Base-by-base conservation (phyloP, 2,888 invertebrate genomes). In the Gari tellinella region DNA sequence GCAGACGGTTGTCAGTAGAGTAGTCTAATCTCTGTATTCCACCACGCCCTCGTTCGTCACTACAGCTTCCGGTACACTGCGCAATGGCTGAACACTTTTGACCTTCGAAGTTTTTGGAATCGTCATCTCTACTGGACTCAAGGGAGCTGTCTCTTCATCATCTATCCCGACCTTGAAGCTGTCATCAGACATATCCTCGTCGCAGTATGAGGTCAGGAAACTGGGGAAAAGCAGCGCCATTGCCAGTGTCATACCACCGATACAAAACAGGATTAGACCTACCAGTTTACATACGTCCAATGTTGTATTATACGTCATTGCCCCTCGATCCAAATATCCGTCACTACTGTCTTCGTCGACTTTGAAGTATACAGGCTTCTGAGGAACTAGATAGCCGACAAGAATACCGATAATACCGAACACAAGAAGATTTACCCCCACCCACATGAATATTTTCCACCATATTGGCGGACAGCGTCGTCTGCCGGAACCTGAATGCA, bases 311-410 rank as follows among this genome's bases (percentile, higher is more conserved):
- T 92, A 93, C 8, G 87, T 83, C 38, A 91, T 88, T 5, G 93
- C 93, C 45, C 86, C 86, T 25, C 90, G 87, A 84, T 93, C 92
- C 21, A 93, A 85, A 52, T 83, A 83, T 0, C 81, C 85, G 21
- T 72, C 68, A 23, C 77, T 80, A 52, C 91, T 88, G 67, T 92
- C 90, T 65, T 90, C 88, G 45, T 90, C 87, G 37, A 89, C 84
- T 31, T 90, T 81, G 23, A 67, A 90, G 23, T 91, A 85, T 41
- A 92, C 86, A 25, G 90, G 85, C 72, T 91, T 90, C 67, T 90
- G 89, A 1, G 93, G 93, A 48, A 93, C 92, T 8, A 93, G 88
- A 78, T 93, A 93, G 38, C 93, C 93, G 15, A 93, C 92, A 12
- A 93, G 88, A 37, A 93, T 92, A n/a, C 92, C 92, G 38, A 93